Base-by-base conservation (phyloP, 2,797 vertebrate species). In the Chelidonichthys spinosus region DNA sequence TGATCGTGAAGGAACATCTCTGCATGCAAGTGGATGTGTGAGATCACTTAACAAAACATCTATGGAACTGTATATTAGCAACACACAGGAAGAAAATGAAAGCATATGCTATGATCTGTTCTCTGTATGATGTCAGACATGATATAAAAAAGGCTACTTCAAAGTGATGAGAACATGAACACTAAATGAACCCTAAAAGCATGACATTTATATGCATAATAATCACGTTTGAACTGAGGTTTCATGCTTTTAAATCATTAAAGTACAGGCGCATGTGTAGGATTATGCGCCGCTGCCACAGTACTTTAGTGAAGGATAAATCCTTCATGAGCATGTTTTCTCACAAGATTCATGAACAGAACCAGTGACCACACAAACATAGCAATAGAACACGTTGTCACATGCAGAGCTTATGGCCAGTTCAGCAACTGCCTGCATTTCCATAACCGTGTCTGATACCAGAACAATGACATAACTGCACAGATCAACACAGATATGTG, bases 381-480 rank as follows among this genome's bases (percentile, higher is more conserved):
- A 73, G 47, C 6, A 46, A 35, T 47, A 55, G 33, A 44, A 67
- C 49, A 37, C 47, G 10, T 13, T 11, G 15, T 66, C 49, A 75
- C 33, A 63, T 61, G 46, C 17, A 63, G 5, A 62, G 54, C 58
- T 72, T 35, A 72, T 39, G 9, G 10, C 33, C 15, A 60, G 58
- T 61, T 54, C 47, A 37, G 18, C 44, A 33, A 32, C 11, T 4
- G n/a, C 15, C 61, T 60, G 50, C 54, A n/a, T 61, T 62, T 39
- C 54, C 49, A 63, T 42, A 55, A 35, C 40, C 18, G 52, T 59
- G 17, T 56, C 43, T 59, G 18, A 60, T 46, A 72, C 11, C 54
- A 39, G 18, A 76, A 61, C 59, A 73, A 74, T 67, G 50, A 58
- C 13, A 72, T 73, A 54, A 42, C 25, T 67, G 11, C 43, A 47